phyloP scores from a whole-genome alignment of 2,113 vertebrate genomes.

The Odocoileus virginianus region DNA sequence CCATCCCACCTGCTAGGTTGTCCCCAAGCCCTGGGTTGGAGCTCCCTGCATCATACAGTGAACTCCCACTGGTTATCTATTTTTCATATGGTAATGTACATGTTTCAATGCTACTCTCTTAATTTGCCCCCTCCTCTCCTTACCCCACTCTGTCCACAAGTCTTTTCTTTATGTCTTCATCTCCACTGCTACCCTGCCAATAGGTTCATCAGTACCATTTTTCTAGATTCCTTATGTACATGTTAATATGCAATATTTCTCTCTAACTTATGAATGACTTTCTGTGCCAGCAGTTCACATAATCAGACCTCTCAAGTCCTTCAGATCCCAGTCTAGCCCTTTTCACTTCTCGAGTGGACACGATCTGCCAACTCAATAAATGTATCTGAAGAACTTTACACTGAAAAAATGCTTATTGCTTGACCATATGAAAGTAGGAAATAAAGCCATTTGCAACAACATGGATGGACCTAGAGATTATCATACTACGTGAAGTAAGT shows the following conservation, averaged over 20 bases:
- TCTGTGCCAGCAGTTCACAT: neutral
- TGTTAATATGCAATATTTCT: neutral
- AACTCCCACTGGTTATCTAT: neutral
- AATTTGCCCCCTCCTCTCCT: neutral
- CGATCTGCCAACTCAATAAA: neutral
- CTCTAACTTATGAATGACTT: neutral
- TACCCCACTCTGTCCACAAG: neutral
- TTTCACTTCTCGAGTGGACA: neutral
- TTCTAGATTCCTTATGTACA: neutral
- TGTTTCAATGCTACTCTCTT: too few relatives aligned
- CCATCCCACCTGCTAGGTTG: fast-evolving
- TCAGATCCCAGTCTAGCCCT: neutral
- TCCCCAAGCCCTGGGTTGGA: fast-evolving
- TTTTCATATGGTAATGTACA: fast-evolving
- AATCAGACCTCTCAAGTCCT: neutral
- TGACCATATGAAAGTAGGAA: neutral
- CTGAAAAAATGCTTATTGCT: neutral
- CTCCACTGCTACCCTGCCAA: neutral
- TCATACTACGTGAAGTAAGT: neutral
- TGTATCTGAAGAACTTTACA: neutral
- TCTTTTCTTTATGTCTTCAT: neutral
- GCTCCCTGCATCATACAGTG: neutral
- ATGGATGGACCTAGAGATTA: neutral
- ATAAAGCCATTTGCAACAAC: neutral
- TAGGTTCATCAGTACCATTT: neutral